These are phyloP conservation scores for Craseonycteris thonglongyai DNA, from an alignment of 2,113 vertebrate species.

Conservation along the genomic window DNA sequence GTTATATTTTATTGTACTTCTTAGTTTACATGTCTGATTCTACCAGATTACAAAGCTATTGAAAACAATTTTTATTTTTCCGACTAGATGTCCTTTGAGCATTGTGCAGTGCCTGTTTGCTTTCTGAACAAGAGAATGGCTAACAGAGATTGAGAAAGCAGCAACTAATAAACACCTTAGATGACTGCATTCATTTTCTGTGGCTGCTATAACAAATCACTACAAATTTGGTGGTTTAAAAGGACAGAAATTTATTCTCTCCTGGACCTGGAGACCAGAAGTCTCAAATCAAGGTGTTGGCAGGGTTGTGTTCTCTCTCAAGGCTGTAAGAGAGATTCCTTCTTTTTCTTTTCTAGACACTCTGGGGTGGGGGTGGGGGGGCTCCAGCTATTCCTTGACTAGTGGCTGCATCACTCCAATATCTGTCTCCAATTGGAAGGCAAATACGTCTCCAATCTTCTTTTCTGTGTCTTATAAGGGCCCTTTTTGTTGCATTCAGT, in stretches of 20 bases:
- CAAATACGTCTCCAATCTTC: too few species aligned
- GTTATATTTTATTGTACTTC: neutral
- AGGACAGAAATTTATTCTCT: neutral
- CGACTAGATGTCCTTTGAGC: neutral
- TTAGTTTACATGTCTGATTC: neutral
- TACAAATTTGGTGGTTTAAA: neutral
- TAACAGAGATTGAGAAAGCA: neutral
- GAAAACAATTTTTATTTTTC: neutral
- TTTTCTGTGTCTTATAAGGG: neutral
- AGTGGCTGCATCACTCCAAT: neutral
- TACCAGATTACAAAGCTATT: neutral
- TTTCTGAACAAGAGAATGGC: neutral
- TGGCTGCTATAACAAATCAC: neutral
- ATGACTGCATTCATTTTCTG: neutral
- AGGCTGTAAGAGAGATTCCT: neutral
- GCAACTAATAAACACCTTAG: neutral
- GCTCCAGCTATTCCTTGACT: neutral
- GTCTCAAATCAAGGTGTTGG: neutral
- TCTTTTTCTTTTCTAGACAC: neutral
- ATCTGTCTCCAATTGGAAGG: too few species aligned
- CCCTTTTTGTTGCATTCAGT: neutral
- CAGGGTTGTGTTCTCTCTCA: neutral
- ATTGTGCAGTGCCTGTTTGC: neutral
- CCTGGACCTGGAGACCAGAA: neutral
- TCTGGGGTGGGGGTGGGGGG: too few species aligned